These are phyloP conservation scores for Anas georgica DNA, from an alignment of 2,797 vertebrate genomes.

Conservation along the genomic window DNA sequence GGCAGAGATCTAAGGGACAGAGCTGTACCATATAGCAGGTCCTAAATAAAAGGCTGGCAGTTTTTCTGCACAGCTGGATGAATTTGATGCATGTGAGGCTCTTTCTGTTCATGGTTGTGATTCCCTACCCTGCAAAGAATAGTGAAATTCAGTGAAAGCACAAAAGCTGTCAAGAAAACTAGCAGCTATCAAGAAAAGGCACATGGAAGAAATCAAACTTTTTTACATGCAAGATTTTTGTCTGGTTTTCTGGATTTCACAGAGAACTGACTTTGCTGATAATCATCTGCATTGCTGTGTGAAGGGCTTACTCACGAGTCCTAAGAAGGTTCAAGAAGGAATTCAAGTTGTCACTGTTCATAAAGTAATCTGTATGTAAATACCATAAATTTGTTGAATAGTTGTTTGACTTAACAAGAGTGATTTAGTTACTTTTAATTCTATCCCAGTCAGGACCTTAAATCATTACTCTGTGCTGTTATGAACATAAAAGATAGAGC, in stretches of 20 bases:
- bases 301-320: not conserved
- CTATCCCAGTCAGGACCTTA: not conserved
- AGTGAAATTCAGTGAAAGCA: not conserved
- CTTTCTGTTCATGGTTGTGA: not conserved
- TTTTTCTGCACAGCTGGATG: not conserved
- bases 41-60: not conserved
- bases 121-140: not conserved
- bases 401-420: not conserved
- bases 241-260: not conserved
- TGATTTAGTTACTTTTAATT: not conserved
- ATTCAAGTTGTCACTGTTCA: not conserved
- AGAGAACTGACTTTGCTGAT: not conserved
- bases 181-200: not conserved
- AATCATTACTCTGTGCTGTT: not conserved
- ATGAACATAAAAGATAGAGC: not conserved
- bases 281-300: not conserved
- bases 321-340: not conserved
- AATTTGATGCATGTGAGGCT: not conserved
- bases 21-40: not conserved
- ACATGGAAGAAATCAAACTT: not conserved
- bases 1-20: not conserved
- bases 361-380: not conserved
- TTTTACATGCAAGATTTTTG: not conserved
- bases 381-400: not conserved
- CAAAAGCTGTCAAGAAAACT: not conserved